Evolutionary conservation across 2,797 vertebrate genomes (phyloP).

Genomic region (Sternotherus odoratus): DNA sequence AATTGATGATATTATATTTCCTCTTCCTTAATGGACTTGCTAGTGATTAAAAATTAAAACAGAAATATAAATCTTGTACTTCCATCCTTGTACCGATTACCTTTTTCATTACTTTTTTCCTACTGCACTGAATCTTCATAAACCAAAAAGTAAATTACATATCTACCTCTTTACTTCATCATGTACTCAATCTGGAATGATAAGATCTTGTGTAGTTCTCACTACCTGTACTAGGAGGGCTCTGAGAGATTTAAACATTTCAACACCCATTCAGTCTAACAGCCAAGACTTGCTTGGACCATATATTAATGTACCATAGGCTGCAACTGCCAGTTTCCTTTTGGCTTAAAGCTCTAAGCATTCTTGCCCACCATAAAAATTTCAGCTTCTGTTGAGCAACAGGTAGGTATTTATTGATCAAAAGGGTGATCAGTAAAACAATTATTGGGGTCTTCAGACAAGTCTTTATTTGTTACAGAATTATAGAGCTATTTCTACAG

Average conservation of each 20-base stretch:
- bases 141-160: background rate
- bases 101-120: background rate
- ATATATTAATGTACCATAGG: background rate
- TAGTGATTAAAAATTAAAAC: constrained; percentile 36
- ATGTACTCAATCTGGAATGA: background rate
- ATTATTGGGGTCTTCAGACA: background rate
- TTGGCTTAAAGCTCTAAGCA: constrained; percentile 8
- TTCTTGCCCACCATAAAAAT: background rate
- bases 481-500: background rate
- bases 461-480: background rate
- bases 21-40: constrained; percentile 17
- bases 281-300: background rate
- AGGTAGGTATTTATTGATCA: background rate
- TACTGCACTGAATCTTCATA: background rate
- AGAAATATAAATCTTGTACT: background rate
- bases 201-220: background rate
- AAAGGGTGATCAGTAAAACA: background rate
- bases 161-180: background rate
- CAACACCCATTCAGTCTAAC: background rate
- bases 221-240: background rate
- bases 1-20: constrained; percentile 24
- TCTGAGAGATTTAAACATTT: background rate
- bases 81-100: background rate
- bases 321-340: background rate
- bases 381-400: background rate